Evolutionary conservation across 2,797 vertebrate species (phyloP), one percentile per base, ranked within the genome.

Genomic region (Sebastes matsubarae): DNA sequence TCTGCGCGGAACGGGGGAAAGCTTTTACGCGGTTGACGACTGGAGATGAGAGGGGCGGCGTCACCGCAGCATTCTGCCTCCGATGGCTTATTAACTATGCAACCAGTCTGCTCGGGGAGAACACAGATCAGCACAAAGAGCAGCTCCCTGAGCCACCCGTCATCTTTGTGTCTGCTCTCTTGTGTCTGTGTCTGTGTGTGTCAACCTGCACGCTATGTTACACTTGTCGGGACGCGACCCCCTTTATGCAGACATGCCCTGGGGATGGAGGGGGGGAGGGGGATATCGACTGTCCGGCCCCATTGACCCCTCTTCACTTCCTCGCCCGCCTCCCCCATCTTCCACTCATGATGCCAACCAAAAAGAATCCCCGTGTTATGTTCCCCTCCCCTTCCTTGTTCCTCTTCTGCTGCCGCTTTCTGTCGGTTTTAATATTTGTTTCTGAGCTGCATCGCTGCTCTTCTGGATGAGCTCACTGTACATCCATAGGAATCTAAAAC

Each of bases 101-200:
- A 74, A 24, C 67, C 72, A 64, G 74, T 72, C 79, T 71, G 72
- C 77, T 74, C 5, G 52, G 50, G 52, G 72, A 68, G 50, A 82
- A 10, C 61, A 42, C 65, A 68, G n/a, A 85, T 83, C 82, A 79
- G n/a, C 75, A 92, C 84, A 90, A 87, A 93, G 85, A 89, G 74
- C 78, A 57, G 57, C 85, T 74, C 76, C 38, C 78, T 4, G 74
- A 83, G 68, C 32, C 82, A 68, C 68, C 54, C 61, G 38, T 71
- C 86, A 81, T 84, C 85, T 89, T 79, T 93, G 83, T 89, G 88
- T 91, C 83, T 89, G 85, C 29, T 54, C 32, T 60, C 42, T 54
- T 57, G 42, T 68, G 67, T 59, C n/a, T 50, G 25, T 25, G 10
- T 13, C 34, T 69, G 66, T 58, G 34, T 68, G 68, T 73, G 83